These are phyloP conservation scores for Nanorana parkeri DNA, from an alignment of 2,113 vertebrate genomes.

Conservation along the genomic window DNA sequence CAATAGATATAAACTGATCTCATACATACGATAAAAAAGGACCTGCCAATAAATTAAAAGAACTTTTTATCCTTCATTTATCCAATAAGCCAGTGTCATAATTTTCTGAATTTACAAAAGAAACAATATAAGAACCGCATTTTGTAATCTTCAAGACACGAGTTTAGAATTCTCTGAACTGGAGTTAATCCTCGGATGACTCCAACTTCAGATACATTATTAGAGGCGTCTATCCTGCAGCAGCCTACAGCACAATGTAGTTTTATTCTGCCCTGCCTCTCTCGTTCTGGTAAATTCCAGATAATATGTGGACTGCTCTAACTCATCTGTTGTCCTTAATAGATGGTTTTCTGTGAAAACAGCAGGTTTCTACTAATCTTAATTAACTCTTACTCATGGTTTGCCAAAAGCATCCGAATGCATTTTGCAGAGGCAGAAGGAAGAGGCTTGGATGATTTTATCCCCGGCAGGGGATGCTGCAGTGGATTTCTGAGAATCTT, in stretches of 20 bases:
- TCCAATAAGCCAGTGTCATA: neutral
- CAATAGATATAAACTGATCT: no score
- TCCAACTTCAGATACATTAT: constrained; percentile 11
- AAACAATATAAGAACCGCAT: neutral
- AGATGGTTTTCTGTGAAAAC: neutral
- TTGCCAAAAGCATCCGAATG: constrained; percentile 35
- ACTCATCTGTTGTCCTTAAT: constrained; percentile 10
- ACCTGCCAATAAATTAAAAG: neutral
- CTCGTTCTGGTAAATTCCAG: neutral
- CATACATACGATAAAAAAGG: neutral
- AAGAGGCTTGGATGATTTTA: neutral
- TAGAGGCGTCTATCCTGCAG: neutral
- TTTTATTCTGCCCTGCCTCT: neutral
- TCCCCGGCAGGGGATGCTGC: constrained; percentile 7
- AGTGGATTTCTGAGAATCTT: neutral
- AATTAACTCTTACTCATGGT: constrained; percentile 31
- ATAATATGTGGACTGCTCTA: constrained; percentile 19
- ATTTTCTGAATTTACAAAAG: neutral
- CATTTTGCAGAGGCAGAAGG: constrained; percentile 17
- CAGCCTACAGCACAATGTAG: neutral
- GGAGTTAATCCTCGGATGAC: constrained; percentile 12
- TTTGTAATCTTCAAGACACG: neutral
- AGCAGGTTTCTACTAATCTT: constrained; percentile 29
- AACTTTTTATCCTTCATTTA: neutral
- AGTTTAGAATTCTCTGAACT: neutral